Evolutionary conservation across 1,140 invertebrate genomes (phyloP).

Genomic region (Penaeus japonicus): DNA sequence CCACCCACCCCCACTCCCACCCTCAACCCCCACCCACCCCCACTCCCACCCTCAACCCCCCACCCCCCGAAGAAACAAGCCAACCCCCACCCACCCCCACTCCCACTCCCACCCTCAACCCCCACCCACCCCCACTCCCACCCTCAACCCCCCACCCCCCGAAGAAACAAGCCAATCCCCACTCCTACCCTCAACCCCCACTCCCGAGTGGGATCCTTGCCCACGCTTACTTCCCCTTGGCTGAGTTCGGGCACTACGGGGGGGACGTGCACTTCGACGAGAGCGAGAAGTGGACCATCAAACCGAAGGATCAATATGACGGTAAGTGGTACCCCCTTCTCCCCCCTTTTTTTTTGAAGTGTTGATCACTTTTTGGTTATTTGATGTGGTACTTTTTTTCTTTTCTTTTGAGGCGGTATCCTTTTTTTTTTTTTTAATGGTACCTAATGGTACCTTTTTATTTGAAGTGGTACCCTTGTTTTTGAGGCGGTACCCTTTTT

Average conservation of each 20-base stretch:
- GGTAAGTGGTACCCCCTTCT: conserved; percentile 55
- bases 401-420: background rate
- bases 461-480: too few relatives aligned
- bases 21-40: too few relatives aligned
- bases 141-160: too few relatives aligned
- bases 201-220: conserved; percentile 84
- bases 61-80: too few relatives aligned
- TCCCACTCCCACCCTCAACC: too few relatives aligned
- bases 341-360: background rate
- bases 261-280: conserved; percentile 94
- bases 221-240: conserved; percentile 90
- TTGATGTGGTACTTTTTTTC: background rate
- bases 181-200: background rate
- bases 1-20: too few relatives aligned
- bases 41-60: too few relatives aligned
- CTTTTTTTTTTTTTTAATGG: too few relatives aligned
- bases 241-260: conserved; percentile 63
- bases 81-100: too few relatives aligned
- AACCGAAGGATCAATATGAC: conserved; percentile 62
- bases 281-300: conserved; percentile 76
- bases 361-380: background rate
- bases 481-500: too few relatives aligned
- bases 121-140: too few relatives aligned
- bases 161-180: background rate
- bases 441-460: too few relatives aligned